Evolutionary conservation across 1,140 invertebrate genomes (phyloP), one percentile per base, ranked within the genome.

Genomic region (Scaptomyza pallida): DNA sequence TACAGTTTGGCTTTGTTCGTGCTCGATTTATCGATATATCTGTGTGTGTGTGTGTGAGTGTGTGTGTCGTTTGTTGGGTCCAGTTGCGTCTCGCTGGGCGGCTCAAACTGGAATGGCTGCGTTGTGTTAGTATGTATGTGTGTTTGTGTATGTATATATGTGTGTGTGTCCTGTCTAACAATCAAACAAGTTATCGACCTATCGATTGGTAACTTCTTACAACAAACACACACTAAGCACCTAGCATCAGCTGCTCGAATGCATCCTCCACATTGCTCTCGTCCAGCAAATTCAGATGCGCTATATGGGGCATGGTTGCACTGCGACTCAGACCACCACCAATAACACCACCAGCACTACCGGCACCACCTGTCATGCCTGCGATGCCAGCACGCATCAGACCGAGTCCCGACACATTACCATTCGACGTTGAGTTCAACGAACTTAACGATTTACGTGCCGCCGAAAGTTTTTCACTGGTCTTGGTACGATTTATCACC

Each of bases 161-260:
- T 60, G 47, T 23, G 12, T 21, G 41, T 16, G 48, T 52, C 37
- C 5, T 30, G 19, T 45, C 43, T 13, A 33, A 15, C 10, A 23
- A 45, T 45, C 33, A 16, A 61, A 54, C 44, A 45, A 37, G 35
- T 35, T 62, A 19, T 50, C 35, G 45, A 41, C 33, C 13, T 35
- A 10, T 6, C 21, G 30, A 37, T 48, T 37, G 21, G 12, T n/a
- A 21, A 9, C 16, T 16, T 6, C 17, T 15, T 21, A n/a, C 12
- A 37, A 37, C 12, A 9, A 12, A 37, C 33, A 37, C 12, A 9
- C 33, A 37, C 33, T 91, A 91, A 9, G 92, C 90, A 64, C 81
- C 93, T 91, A 93, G 93, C 92, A 96, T 95, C 59, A 96, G 92
- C 91, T 95, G 94, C 78, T 96, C 95, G 91, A 96, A 96, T 43